Conservation (phyloP, 2,888 invertebrate genomes). For the Apodemia zela region DNA sequence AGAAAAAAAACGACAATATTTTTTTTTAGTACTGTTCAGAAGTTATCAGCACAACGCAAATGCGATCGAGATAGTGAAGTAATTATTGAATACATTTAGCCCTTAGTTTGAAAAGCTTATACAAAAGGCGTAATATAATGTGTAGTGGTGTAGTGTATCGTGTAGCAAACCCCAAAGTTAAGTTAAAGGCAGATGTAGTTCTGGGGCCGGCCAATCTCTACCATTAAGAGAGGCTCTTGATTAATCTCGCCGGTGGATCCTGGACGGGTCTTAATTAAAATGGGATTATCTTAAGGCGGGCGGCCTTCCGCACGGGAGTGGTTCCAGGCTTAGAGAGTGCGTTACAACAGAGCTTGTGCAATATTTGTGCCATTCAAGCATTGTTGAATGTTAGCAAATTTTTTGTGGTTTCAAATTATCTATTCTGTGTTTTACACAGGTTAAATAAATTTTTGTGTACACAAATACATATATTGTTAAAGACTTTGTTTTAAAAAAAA, state of each 20-base stretch:
- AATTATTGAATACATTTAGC: too few relatives aligned
- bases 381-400: neutral
- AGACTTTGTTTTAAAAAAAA: too few relatives aligned
- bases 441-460: too few relatives aligned
- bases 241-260: slow-evolving; percentile 56
- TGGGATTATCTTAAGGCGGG: slow-evolving; percentile 60
- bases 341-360: neutral
- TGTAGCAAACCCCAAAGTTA: slow-evolving; percentile 17
- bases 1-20: too few relatives aligned
- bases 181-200: slow-evolving; percentile 30
- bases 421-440: too few relatives aligned
- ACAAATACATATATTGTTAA: too few relatives aligned
- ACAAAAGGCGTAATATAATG: neutral
- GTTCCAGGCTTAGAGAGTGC: neutral
- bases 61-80: too few relatives aligned
- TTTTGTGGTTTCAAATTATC: neutral
- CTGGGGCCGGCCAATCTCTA: slow-evolving; percentile 27
- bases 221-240: slow-evolving; percentile 46
- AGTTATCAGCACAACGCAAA: too few relatives aligned
- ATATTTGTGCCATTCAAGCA: neutral
- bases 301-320: slow-evolving; percentile 22
- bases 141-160: slow-evolving; percentile 4
- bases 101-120: too few relatives aligned
- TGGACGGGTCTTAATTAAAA: slow-evolving; percentile 64
- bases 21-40: too few relatives aligned